These are phyloP conservation scores for Nephrotoma guestfalica DNA, from an alignment of 2,888 invertebrate genomes.

Conservation along the genomic window DNA sequence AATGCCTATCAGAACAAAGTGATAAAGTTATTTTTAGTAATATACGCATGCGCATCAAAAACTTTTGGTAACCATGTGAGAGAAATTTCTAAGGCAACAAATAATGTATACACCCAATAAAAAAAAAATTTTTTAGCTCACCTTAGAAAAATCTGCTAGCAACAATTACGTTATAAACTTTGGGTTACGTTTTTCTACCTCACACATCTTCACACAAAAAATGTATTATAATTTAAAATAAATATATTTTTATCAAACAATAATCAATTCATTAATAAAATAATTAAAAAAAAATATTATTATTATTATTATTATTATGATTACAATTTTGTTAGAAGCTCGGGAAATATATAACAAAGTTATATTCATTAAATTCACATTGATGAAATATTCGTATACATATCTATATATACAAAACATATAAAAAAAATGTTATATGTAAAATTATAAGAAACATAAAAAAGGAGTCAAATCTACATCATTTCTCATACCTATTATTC, in stretches of 20 bases:
- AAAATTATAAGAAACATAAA: constrained; percentile 1
- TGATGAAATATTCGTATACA: background rate
- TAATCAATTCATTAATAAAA: background rate
- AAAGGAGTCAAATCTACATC: background rate
- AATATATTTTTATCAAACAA: background rate
- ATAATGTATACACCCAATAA: background rate
- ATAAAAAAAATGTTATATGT: background rate
- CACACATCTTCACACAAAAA: background rate
- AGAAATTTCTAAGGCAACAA: background rate
- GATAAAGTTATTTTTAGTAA: too few species aligned
- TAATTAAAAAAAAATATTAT: background rate
- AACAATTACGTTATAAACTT: too few species aligned
- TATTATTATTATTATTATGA: background rate
- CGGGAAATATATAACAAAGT: constrained; percentile 1
- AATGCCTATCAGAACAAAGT: too few species aligned
- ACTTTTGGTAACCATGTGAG: background rate
- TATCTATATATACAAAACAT: background rate
- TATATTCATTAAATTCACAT: constrained; percentile 1
- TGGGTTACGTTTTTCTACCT: background rate
- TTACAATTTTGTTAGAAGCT: background rate
- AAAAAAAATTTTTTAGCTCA: background rate
- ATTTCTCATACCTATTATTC: background rate
- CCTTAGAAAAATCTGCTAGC: background rate
- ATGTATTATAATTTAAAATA: background rate
- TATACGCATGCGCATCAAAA: background rate